Base-by-base conservation (phyloP, 1,140 invertebrate genomes). In the Pseudomyrmex pallidus region DNA sequence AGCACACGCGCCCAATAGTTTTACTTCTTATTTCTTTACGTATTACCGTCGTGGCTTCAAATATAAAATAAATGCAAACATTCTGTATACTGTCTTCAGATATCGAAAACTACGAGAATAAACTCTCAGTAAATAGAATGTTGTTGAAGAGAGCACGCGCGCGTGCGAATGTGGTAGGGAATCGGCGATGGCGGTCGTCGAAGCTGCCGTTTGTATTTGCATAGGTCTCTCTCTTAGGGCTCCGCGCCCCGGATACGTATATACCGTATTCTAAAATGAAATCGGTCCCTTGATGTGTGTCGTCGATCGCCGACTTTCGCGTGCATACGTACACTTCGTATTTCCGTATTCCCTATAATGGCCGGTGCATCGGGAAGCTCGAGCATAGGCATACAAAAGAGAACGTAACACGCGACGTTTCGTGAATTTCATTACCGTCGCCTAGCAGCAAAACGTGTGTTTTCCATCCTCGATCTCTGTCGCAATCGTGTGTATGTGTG, bases 401-500 rank as follows among this genome's bases (percentile, higher is more conserved):
- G 76, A 12, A 80, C 54, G 54, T 50, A 50, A 80, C 76, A 80
- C 66, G 76, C 76, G 76, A 80, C 76, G 54, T 80, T 80, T 80
- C 76, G 76, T 80, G 76, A 80, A 80, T 80, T 80, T 80, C 66
- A 80, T 80, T 80, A 72, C 76, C 66, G 76, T 80, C 54, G 66
- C 76, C 63, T 70, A 78, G 76, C 76, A 70, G 76, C 66, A 67
- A 78, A 70, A 48, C 64, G 35, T 70, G 66, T 68, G 44, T 78
- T 78, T 78, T 80, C 56, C 22, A 80, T 80, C 66, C 66, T 48
- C 76, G 64, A 80, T 70, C 76, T 59, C 54, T 10, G n/a, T 44
- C 12, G 48, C 64, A 13, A 54, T 61, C n/a, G 66, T 59, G 35
- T 35, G 5, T 35, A 5, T 35, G 35, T 35, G 35, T 35, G 35